Base-by-base conservation (phyloP, 64 coral and sea anemone species). In the Platygyra sinensis region DNA sequence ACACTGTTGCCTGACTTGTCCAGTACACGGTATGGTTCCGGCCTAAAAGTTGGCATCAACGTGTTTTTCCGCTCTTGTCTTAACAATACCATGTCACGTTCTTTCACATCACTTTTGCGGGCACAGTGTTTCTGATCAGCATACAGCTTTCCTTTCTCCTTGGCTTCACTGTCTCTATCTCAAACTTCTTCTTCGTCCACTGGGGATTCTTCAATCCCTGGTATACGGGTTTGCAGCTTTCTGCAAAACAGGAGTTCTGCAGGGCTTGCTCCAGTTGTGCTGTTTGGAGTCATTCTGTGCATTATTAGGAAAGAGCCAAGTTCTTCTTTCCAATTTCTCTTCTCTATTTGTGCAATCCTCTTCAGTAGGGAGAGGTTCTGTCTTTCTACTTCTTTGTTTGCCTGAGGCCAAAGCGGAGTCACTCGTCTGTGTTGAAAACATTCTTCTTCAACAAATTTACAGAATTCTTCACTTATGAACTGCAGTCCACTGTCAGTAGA, bases 91-190 rank as follows among this genome's bases (percentile, higher is more conserved):
- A 3, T 77, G 32, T 89, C 52, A 60, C 87, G 73, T 76, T 36
- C n/a, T 16, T 17, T 19, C 5, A 77, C 22, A 59, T 89, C 74
- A 14, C 28, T 52, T 30, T 91, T 33, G 52, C 85, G 13, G 0
- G 80, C 80, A 52, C 74, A 10, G 49, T 69, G 18, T 30, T 72
- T 91, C 32, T 76, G n/a, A 6, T 85, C 90, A 31, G 90, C 80
- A 86, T 86, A 86, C 18, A 60, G 0, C 18, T 83, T 85, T 62
- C 52, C 46, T 64, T 91, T 61, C 30, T 16, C 50, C 60, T 90
- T 90, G 65, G 42, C 72, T 62, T 82, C 77, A 38, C 64, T 28
- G 61, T 91, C 80, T 77, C 73, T 74, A 27, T 86, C 80, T 31
- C 46, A 19, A 12, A 85, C 15, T 72, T 84, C 71, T 59, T 28